A percentile compares a stretch with the other conserved stretches of the same genome.
Conservation (phyloP, 2,113 vertebrate genomes). For the Azemiops feae region DNA sequence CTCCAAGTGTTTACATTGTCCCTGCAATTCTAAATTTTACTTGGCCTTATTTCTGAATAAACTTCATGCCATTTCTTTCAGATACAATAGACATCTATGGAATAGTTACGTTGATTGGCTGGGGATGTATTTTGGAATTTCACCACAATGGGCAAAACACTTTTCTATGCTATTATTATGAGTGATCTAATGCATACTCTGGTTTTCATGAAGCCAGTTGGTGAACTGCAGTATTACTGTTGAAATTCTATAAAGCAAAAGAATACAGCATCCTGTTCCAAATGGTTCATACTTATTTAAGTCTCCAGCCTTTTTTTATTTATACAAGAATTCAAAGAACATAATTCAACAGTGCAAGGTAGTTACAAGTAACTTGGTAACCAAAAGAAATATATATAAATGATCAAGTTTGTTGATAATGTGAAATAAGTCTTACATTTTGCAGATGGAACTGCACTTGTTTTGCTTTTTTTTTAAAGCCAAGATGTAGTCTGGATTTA, state of each 20-base stretch:
- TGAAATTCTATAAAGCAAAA: constrained; percentile 26
- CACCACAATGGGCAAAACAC: neutral
- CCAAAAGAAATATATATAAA: constrained; percentile 61
- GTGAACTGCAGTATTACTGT: neutral
- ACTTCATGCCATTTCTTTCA: neutral
- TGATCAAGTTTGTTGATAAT: constrained; percentile 50
- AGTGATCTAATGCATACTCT: neutral
- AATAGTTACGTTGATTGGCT: neutral
- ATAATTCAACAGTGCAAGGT: constrained; percentile 58
- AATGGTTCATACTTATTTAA: constrained; percentile 32
- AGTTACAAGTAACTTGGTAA: constrained; percentile 68
- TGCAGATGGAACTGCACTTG: constrained; percentile 55
- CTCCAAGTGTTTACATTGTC: neutral
- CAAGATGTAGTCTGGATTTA: constrained; percentile 49
- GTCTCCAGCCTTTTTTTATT: constrained; percentile 77
- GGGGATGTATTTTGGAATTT: neutral
- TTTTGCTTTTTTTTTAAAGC: constrained; percentile 54
- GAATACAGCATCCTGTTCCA: constrained; percentile 37
- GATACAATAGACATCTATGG: neutral
- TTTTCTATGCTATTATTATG: accelerated
- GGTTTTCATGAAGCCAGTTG: neutral
- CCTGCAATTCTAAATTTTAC: neutral
- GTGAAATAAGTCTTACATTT: constrained; percentile 49
- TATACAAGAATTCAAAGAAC: constrained; percentile 72
- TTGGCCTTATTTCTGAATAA: neutral